Percentiles rank a stretch among this genome's conserved stretches.
Conservation (phyloP, 2,888 invertebrate genomes). For the Megaustenia siamemsis region DNA sequence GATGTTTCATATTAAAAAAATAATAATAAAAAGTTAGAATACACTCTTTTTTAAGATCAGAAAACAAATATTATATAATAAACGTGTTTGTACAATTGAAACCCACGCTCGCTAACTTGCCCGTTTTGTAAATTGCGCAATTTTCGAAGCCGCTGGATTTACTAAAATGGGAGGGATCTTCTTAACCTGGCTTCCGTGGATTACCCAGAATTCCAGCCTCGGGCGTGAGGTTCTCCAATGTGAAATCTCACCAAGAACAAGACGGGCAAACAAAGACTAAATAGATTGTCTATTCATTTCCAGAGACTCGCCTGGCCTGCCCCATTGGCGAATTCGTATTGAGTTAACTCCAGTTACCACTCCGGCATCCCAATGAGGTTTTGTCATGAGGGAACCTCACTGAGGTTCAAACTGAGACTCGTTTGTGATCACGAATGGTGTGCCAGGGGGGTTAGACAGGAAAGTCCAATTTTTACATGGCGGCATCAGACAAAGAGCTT, state of each 20-base stretch:
- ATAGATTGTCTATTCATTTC: constrained; percentile 30
- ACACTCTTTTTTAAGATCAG: no score
- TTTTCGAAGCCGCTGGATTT: constrained; percentile 10
- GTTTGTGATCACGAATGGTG: neutral
- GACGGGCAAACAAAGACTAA: constrained; percentile 21
- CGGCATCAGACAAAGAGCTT: constrained; percentile 28
- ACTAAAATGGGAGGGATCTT: neutral
- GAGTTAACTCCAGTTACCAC: constrained; percentile 32
- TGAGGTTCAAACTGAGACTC: constrained; percentile 2
- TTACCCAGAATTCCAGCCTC: neutral
- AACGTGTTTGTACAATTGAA: no score
- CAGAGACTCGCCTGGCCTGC: neutral
- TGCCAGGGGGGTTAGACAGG: neutral
- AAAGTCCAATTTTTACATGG: neutral
- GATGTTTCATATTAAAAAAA: no score
- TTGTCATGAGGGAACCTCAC: constrained; percentile 5
- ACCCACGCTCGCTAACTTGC: neutral
- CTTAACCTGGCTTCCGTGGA: neutral
- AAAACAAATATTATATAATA: no score
- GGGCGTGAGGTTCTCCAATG: constrained; percentile 7
- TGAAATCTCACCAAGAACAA: constrained; percentile 16
- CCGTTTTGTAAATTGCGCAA: neutral
- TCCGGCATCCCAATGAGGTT: constrained; percentile 20
- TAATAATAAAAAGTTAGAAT: no score
- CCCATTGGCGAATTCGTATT: constrained; percentile 27